Evolutionary conservation across 2,797 vertebrate species (phyloP).

Genomic region (Liasis olivaceus): DNA sequence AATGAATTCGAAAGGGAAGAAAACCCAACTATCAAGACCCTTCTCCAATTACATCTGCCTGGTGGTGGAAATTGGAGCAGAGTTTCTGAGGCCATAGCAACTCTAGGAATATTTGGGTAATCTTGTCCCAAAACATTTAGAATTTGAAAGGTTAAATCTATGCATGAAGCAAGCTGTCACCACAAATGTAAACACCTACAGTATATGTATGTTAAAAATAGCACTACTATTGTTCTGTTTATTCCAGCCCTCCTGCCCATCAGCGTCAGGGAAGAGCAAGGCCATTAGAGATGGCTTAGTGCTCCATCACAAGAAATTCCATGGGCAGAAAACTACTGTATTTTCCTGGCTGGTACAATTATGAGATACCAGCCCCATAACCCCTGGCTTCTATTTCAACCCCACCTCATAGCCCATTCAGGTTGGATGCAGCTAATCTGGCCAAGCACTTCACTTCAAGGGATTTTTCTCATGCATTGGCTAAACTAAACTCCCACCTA

Average conservation of each 20-base stretch:
- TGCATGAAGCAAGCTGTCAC: background rate
- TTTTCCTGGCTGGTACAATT: background rate
- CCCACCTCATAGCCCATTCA: no score
- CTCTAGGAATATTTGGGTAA: background rate
- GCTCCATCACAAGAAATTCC: background rate
- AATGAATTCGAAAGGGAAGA: background rate
- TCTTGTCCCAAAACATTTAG: background rate
- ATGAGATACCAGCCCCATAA: background rate
- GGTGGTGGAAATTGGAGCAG: background rate
- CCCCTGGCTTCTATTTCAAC: background rate
- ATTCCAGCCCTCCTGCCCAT: background rate
- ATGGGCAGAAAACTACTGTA: background rate
- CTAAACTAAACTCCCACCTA: background rate
- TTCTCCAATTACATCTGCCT: background rate
- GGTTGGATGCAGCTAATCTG: background rate
- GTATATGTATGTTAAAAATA: background rate
- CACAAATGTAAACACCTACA: background rate
- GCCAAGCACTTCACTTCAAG: background rate
- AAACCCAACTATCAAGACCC: background rate
- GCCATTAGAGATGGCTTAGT: no score
- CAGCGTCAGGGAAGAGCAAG: background rate
- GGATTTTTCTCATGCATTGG: background rate
- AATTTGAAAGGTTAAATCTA: background rate
- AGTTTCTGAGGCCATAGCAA: background rate
- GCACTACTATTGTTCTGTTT: background rate